Conservation (phyloP, 2,113 vertebrate species). For the Bubo blakistoni region DNA sequence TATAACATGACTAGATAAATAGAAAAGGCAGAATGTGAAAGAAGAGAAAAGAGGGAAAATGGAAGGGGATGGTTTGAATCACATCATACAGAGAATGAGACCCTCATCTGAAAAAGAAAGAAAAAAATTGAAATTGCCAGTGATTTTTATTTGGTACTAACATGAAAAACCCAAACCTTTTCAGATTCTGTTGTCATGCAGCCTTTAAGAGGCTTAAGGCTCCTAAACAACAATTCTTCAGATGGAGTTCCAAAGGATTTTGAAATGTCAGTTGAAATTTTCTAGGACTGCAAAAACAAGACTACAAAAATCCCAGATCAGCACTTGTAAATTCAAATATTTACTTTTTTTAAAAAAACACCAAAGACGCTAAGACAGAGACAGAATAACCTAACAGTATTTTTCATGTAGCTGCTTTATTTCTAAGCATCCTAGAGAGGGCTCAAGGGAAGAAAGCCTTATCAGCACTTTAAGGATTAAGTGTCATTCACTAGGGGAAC, state of each 20-base stretch:
- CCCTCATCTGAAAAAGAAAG: not conserved
- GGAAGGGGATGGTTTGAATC: not conserved
- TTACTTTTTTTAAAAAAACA: constrained; percentile 22
- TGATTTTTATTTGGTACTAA: not conserved
- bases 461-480: constrained; percentile 62
- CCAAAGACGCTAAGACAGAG: not conserved
- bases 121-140: not conserved
- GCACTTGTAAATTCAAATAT: constrained; percentile 31
- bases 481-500: constrained; percentile 33
- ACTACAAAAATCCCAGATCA: not conserved
- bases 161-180: not conserved
- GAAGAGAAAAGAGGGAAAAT: not conserved
- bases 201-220: not conserved
- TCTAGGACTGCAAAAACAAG: not conserved
- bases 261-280: not conserved
- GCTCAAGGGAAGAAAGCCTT: constrained; percentile 36
- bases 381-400: not conserved
- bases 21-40: not conserved
- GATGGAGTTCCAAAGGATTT: constrained; percentile 7
- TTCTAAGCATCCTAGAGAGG: constrained; percentile 6
- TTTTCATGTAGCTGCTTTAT: constrained; percentile 30
- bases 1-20: not conserved
- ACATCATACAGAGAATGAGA: not conserved
- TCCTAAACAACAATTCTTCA: not conserved
- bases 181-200: not conserved